Conservation (phyloP, 2,888 invertebrate species). For the Orthonychiurus folsomi region DNA sequence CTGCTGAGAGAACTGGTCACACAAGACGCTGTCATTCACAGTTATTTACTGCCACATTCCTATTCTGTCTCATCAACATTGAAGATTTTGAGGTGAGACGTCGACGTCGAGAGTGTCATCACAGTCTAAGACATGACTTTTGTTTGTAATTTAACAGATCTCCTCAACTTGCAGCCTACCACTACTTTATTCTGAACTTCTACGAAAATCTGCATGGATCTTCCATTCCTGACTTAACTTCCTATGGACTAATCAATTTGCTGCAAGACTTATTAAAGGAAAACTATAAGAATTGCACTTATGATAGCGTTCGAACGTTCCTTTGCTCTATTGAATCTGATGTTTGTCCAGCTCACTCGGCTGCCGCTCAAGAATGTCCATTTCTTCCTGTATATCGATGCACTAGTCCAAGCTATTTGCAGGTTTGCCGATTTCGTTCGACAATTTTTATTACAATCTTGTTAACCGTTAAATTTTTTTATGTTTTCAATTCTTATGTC, state of each 20-base stretch:
- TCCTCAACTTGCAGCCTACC: background rate
- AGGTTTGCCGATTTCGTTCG: too few species aligned
- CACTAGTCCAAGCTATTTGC: background rate
- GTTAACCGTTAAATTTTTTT: too few species aligned
- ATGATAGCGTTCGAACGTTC: background rate
- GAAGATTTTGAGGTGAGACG: background rate
- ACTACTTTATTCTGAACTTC: background rate
- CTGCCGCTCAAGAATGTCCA: background rate
- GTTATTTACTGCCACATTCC: slow-evolving; percentile 1
- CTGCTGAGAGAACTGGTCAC: background rate
- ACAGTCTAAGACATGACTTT: background rate
- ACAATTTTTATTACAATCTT: too few species aligned
- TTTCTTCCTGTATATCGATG: background rate
- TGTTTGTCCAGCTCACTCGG: background rate
- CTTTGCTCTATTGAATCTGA: background rate
- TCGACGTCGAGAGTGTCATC: background rate
- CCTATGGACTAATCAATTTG: background rate
- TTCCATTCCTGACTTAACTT: background rate
- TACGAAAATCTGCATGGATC: background rate
- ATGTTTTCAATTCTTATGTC: background rate
- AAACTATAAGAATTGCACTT: background rate
- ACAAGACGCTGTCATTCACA: background rate
- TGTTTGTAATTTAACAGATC: background rate
- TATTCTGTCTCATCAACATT: background rate
- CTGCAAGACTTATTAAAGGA: background rate